Base-by-base conservation (phyloP, 2,888 invertebrate genomes). In the Pilophorus perplexus region DNA sequence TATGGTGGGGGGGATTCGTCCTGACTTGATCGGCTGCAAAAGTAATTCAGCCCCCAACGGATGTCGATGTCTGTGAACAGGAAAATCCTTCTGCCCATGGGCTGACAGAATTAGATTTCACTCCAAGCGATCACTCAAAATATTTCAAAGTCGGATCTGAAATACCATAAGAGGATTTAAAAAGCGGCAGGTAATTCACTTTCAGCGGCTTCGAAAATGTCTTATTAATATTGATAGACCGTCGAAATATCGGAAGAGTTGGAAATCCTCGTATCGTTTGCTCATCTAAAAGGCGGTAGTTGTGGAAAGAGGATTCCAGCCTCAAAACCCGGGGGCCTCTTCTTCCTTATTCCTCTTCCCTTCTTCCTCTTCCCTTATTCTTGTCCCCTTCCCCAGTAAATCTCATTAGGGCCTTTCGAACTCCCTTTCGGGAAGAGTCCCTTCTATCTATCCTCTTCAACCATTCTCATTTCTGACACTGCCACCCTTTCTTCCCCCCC, bases 331-430 rank as follows among this genome's bases (percentile, higher is more conserved):
- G 20, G 8, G 22, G 14, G 20, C 14, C 20, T 5, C 42, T 20
- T 18, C 46, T n/a, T 12, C 14, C 52, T 28, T 18, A 14, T 23
- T 25, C 48, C 28, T 25, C 52, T 52, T 16, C 25, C 44, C 1
- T 10, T 44, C 14, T 18, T 12, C 52, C 52, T 20, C 50, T 27
- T n/a, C n/a, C n/a, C n/a, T n/a, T n/a, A n/a, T n/a, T n/a, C n/a
- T n/a, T n/a, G n/a, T n/a, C n/a, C n/a, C n/a, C n/a, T 33, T 33
- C 6, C 52, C 22, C 12, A 33, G 62, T 62, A 48, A 60, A 62
- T 62, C 62, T 62, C 48, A 62, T 62, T 62, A 62, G 48, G 62
- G 33, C 46, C 48, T 37, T 62, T 40, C 27, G 27, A 59, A 59
- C 44, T 40, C 59, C 40, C 42, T 57, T 33, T 38, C 38, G 22